phyloP scores from a whole-genome alignment of 2,113 vertebrate species.

The Oxyura jamaicensis region DNA sequence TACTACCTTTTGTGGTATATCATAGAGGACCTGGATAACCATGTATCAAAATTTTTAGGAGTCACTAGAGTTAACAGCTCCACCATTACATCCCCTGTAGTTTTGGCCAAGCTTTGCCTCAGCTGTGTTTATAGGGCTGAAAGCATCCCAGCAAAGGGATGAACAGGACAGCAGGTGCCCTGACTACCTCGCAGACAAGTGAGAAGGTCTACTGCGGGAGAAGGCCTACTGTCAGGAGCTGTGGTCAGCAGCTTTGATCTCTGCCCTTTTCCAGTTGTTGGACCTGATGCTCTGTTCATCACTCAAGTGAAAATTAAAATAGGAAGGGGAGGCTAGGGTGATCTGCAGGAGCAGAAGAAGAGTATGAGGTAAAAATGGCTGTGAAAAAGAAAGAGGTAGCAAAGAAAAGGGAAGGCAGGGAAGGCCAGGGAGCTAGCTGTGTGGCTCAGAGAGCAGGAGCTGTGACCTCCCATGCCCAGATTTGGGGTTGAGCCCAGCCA shows the following conservation, averaged over 20 bases:
- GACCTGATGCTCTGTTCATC: not conserved
- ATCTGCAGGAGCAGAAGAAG: not conserved
- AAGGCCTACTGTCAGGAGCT: not conserved
- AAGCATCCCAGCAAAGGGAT: not conserved
- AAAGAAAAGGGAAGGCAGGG: not conserved
- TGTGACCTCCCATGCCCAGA: rapidly evolving
- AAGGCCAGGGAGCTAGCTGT: rapidly evolving
- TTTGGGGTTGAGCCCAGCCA: not conserved
- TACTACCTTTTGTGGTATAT: not conserved
- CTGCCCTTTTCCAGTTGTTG: not conserved
- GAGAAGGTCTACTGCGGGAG: not conserved
- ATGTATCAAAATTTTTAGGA: not conserved
- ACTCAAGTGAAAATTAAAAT: not conserved
- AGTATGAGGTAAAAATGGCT: not conserved
- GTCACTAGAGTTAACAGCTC: not conserved
- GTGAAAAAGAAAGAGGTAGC: not conserved
- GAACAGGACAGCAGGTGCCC: rapidly evolving
- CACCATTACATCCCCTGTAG: rapidly evolving
- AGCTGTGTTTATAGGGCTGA: not conserved
- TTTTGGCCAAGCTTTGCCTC: not conserved
- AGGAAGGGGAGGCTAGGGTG: not conserved
- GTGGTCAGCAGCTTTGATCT: not conserved
- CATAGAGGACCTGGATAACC: not conserved
- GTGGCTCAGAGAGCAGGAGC: not conserved
- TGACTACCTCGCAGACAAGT: rapidly evolving